Percentiles rank a stretch among this genome's conserved stretches.
Evolutionary conservation across 1,140 invertebrate species (phyloP).

Genomic region (Littorina saxatilis): DNA sequence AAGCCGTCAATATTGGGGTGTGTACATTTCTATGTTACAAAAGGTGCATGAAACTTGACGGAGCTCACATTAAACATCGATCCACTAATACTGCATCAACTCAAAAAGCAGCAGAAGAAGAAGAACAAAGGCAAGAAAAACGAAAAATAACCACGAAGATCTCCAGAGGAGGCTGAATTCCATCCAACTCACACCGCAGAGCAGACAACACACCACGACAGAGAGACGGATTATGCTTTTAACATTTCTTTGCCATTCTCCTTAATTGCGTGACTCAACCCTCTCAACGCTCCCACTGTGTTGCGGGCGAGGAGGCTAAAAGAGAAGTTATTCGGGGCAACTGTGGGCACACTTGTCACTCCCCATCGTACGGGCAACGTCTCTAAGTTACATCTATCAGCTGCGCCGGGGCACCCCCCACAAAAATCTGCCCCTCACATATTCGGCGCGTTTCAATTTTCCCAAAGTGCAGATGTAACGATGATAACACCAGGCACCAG

Average conservation of each 20-base stretch:
- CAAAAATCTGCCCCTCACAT: neutral
- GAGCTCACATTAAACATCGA: too few species aligned
- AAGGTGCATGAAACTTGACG: too few species aligned
- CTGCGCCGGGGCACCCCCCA: neutral
- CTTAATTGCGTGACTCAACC: slow-evolving; percentile 7
- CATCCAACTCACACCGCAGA: too few species aligned
- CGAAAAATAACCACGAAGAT: neutral
- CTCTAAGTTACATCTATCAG: neutral
- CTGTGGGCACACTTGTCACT: neutral
- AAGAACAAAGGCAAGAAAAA: neutral
- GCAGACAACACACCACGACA: too few species aligned
- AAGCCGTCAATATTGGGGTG: too few species aligned
- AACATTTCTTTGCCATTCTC: neutral
- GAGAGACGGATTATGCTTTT: slow-evolving; percentile 12
- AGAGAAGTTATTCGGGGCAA: neutral
- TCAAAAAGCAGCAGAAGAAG: neutral
- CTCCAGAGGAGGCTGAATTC: too few species aligned
- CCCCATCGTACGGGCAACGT: neutral
- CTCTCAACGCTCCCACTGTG: neutral
- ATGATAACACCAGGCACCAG: neutral
- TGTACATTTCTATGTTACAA: too few species aligned
- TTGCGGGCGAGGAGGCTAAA: neutral
- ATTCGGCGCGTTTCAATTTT: neutral
- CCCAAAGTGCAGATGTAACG: slow-evolving; percentile 3
- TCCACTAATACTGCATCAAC: too few species aligned